Evolutionary conservation across 2,888 invertebrate species (phyloP), one percentile per base, ranked within the genome.

Genomic region (Cerceris ruficornis): DNA sequence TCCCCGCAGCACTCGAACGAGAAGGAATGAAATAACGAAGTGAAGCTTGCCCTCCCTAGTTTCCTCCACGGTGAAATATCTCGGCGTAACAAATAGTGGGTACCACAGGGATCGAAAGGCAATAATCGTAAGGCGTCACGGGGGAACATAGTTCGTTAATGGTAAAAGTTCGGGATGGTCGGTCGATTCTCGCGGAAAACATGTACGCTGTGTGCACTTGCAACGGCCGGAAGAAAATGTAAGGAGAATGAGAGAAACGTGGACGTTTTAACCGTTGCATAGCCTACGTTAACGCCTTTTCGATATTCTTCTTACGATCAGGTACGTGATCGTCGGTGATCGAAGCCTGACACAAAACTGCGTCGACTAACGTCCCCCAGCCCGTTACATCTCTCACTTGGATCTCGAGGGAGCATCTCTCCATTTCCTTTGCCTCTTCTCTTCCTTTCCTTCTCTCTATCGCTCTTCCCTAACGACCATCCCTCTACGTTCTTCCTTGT

Each of bases 261-360:
- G 13, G 52, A 52, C 7, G 52, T 11, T 9, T 52, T 62, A 67
- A 69, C 28, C 64, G 64, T 73, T 65, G 82, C 69, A 59, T 66
- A 62, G 60, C n/a, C 68, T 66, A 60, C 59, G 75, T 50, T 82
- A 83, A 83, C 79, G 79, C 76, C 55, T 75, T 82, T 80, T 83
- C 80, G 76, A 83, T 84, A 83, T 84, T 84, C 83, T 64, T 46
- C 79, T 54, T 72, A 69, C 75, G 79, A 77, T 66, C 77, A 57
- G 71, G 61, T 80, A 84, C 82, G 80, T 79, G 86, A 86, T 84
- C 77, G 74, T 49, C 61, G 60, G 58, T 78, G 84, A 77, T 86
- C 80, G 82, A 80, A 72, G 74, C 64, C 72, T 80, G 76, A 79
- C 79, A 66, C 52, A 69, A 68, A 70, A 74, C 57, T 67, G 61